Evolutionary conservation across 2,888 invertebrate genomes (phyloP).

Genomic region (Lepidochrysops patricia): DNA sequence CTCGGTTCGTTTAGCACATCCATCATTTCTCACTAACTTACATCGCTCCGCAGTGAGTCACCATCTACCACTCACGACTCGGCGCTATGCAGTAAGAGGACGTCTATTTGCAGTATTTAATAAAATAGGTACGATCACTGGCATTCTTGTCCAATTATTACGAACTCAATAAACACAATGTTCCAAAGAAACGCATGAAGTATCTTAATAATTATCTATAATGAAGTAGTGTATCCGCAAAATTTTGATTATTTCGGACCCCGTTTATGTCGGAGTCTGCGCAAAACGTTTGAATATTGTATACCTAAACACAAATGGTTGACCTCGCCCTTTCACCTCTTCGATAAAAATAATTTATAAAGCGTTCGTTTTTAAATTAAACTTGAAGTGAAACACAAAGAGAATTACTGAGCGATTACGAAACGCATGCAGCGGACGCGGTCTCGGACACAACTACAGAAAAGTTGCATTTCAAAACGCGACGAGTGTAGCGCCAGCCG

Average conservation of each 20-base stretch:
- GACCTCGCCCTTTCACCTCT: conserved; percentile 53
- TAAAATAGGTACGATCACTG: conserved; percentile 28
- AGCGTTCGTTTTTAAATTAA: conserved; percentile 33
- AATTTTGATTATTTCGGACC: conserved; percentile 30
- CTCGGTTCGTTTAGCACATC: conserved; percentile 54
- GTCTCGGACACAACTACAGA: conserved; percentile 51
- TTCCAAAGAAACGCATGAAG: conserved; percentile 25
- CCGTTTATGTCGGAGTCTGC: conserved; percentile 39
- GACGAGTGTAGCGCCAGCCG: conserved; percentile 25
- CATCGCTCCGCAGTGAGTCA: conserved; percentile 61
- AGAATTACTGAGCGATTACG: conserved; percentile 29
- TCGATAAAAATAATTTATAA: conserved; percentile 24
- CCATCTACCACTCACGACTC: conserved; percentile 31
- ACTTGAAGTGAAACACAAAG: conserved; percentile 43
- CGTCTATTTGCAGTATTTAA: conserved; percentile 28
- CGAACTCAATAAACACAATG: conserved; percentile 1
- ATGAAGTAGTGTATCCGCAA: conserved; percentile 35
- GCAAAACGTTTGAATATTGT: conserved; percentile 36
- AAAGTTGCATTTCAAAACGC: conserved; percentile 33
- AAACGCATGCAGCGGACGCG: conserved; percentile 41
- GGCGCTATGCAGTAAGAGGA: conserved; percentile 23
- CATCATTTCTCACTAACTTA: conserved; percentile 57
- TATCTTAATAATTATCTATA: no score
- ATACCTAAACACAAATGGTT: conserved; percentile 26
- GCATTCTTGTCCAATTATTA: conserved; percentile 23